A percentile compares a stretch with the other conserved stretches of the same genome.
phyloP scores from a whole-genome alignment of 2,888 invertebrate species.

The Ormyrus nitidulus region DNA sequence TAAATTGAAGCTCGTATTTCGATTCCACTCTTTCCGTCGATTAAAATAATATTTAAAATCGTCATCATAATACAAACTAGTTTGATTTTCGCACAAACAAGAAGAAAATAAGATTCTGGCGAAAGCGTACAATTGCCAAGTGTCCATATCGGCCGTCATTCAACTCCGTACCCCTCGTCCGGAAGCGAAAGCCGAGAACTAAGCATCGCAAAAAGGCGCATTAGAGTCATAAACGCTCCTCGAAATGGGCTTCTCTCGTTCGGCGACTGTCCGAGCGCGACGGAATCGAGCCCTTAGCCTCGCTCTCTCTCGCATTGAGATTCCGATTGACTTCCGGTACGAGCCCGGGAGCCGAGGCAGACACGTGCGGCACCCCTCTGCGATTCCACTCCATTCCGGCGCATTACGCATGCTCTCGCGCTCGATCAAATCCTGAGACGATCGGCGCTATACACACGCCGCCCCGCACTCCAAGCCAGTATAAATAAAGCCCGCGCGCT shows the following conservation, averaged over 20 bases:
- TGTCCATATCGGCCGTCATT: too few species aligned
- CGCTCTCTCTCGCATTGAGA: constrained; percentile 59
- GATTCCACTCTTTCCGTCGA: too few species aligned
- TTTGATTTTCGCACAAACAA: too few species aligned
- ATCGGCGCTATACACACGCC: constrained; percentile 41
- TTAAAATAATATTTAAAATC: too few species aligned
- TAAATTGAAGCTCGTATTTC: too few species aligned
- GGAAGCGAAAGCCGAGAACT: background rate
- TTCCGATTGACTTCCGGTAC: constrained; percentile 65
- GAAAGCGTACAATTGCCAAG: too few species aligned
- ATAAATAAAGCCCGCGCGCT: constrained; percentile 44
- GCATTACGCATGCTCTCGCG: constrained; percentile 66
- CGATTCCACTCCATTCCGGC: constrained; percentile 71
- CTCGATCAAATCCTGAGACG: constrained; percentile 55
- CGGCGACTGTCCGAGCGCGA: constrained; percentile 41
- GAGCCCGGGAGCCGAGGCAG: constrained; percentile 9
- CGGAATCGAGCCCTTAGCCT: constrained; percentile 35
- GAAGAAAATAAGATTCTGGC: too few species aligned
- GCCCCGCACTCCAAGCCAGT: constrained; percentile 17
- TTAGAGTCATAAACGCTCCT: constrained; percentile 60
- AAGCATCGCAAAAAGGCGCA: background rate
- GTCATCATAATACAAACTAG: too few species aligned
- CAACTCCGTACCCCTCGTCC: background rate
- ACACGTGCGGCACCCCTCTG: constrained; percentile 54
- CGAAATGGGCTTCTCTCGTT: constrained; percentile 59